Evolutionary conservation across 2,113 vertebrate species (phyloP).

Genomic region (Oryzias melastigma): DNA sequence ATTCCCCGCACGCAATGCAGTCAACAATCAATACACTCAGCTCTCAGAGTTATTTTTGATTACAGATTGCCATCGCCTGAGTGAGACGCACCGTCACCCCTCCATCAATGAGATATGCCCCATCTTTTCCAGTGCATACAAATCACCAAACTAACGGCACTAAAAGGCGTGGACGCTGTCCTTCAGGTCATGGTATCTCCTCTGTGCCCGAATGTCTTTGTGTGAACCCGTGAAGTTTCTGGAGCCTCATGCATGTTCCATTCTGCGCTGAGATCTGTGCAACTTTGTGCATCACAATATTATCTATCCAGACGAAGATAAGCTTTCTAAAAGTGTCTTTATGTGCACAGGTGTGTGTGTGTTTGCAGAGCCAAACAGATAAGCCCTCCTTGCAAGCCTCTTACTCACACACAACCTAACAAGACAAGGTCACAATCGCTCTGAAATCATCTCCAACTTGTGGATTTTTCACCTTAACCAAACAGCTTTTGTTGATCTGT

Average conservation of each 20-base stretch:
- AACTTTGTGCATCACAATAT: slow-evolving; percentile 26
- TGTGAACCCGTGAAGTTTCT: background rate
- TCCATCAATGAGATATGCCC: slow-evolving; percentile 1
- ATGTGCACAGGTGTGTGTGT: background rate
- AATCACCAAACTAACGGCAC: background rate
- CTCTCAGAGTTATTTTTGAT: background rate
- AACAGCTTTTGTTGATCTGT: background rate
- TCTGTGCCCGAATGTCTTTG: slow-evolving; percentile 19
- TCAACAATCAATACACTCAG: background rate
- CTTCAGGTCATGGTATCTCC: slow-evolving; percentile 36
- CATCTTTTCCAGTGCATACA: slow-evolving; percentile 3
- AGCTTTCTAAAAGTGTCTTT: slow-evolving; percentile 26
- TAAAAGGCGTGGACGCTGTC: slow-evolving; percentile 5
- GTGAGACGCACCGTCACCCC: background rate
- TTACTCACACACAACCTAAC: slow-evolving; percentile 53
- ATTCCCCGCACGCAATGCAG: background rate
- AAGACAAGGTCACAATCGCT: slow-evolving; percentile 49
- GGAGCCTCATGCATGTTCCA: slow-evolving; percentile 34
- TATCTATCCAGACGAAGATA: slow-evolving; percentile 55
- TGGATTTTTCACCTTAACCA: no score
- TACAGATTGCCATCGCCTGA: slow-evolving; percentile 3
- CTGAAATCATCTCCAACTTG: background rate
- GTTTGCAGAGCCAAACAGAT: slow-evolving; percentile 47
- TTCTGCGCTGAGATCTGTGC: slow-evolving; percentile 42
- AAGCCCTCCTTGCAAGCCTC: slow-evolving; percentile 53